These are phyloP conservation scores for Lamellibrachia luymesi DNA, from an alignment of 1,140 invertebrate species.

Conservation along the genomic window DNA sequence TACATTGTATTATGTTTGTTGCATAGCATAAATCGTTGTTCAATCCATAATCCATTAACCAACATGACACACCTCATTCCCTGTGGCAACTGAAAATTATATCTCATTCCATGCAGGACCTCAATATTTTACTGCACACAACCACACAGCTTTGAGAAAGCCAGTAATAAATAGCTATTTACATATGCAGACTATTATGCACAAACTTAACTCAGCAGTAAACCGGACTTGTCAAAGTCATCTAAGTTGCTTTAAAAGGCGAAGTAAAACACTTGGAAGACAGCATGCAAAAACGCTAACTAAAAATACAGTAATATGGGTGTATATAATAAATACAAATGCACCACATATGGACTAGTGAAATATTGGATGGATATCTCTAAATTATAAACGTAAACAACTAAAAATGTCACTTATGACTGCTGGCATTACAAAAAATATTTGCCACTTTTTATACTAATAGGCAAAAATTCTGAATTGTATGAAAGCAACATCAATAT, in stretches of 20 bases:
- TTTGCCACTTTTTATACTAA: neutral
- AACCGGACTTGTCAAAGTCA: neutral
- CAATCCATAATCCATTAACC: neutral
- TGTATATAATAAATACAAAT: neutral
- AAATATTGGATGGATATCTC: neutral
- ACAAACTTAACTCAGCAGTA: constrained; percentile 1
- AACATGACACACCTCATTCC: neutral
- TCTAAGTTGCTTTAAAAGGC: neutral
- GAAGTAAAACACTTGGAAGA: neutral
- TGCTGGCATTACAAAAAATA: too few relatives aligned
- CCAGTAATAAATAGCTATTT: neutral
- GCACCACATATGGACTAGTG: neutral
- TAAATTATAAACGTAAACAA: neutral
- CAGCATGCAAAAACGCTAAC: neutral
- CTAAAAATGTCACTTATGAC: too few relatives aligned
- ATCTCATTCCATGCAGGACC: neutral
- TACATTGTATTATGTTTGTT: neutral
- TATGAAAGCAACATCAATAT: neutral
- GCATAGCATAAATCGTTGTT: neutral
- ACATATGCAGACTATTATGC: neutral
- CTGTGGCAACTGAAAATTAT: neutral
- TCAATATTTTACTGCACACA: neutral
- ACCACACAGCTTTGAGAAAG: neutral
- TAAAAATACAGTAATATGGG: neutral
- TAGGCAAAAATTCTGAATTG: neutral